These are phyloP conservation scores for Cichlasoma orientale DNA, from an alignment of 2,797 vertebrate genomes.

Conservation along the genomic window DNA sequence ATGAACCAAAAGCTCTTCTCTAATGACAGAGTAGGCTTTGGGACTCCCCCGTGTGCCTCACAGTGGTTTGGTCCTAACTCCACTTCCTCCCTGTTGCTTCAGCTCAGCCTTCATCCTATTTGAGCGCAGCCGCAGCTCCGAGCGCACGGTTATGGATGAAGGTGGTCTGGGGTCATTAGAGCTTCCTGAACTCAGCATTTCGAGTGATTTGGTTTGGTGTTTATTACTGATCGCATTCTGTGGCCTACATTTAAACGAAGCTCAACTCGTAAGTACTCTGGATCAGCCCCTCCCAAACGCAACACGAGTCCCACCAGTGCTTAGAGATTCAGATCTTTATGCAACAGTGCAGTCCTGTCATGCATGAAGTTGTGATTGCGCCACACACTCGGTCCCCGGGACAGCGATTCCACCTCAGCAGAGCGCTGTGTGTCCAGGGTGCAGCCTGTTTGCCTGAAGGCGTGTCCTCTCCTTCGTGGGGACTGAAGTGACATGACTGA, in stretches of 20 bases:
- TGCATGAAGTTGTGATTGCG: background rate
- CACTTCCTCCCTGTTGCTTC: accelerated
- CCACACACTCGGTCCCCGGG: background rate
- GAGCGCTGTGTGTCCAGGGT: constrained; percentile 24
- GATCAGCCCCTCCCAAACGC: too few relatives aligned
- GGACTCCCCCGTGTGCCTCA: background rate
- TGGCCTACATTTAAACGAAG: too few relatives aligned
- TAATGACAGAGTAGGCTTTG: background rate
- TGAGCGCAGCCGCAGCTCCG: too few relatives aligned
- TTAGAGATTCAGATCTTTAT: background rate
- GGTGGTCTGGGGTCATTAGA: too few relatives aligned
- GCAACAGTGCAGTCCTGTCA: background rate
- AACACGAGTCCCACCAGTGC: too few relatives aligned
- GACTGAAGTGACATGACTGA: background rate
- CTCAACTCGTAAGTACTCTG: too few relatives aligned
- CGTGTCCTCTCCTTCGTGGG: background rate
- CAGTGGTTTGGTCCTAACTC: background rate
- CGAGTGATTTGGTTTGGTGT: too few relatives aligned
- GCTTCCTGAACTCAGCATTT: too few relatives aligned
- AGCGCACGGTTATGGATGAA: too few relatives aligned
- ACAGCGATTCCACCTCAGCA: background rate
- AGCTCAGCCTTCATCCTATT: accelerated
- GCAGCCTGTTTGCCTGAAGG: constrained; percentile 6
- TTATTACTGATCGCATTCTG: too few relatives aligned
- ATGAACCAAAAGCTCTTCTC: background rate